Conservation (phyloP, 2,113 vertebrate genomes). For the Limnothrissa miodon region DNA sequence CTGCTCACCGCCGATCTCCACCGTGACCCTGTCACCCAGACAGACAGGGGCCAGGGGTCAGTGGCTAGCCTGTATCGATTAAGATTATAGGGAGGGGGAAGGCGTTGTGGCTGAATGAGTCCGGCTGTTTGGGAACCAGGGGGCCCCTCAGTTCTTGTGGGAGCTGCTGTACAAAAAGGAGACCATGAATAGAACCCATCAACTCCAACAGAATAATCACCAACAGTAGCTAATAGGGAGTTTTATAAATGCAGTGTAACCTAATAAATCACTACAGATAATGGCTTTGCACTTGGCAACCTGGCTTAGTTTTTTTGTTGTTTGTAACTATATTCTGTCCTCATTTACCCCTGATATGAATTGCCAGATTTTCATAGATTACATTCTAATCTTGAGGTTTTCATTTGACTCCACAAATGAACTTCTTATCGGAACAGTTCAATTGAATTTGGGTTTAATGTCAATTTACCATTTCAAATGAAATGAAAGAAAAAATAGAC, state of each 20-base stretch:
- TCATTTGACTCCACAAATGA: neutral
- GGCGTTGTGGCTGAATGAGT: neutral
- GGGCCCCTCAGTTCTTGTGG: neutral
- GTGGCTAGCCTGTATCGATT: slow-evolving; percentile 12
- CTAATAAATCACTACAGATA: neutral
- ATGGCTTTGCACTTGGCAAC: neutral
- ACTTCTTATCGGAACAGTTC: neutral
- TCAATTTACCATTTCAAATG: neutral
- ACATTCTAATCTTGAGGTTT: neutral
- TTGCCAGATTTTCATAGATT: neutral
- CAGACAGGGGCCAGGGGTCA: neutral
- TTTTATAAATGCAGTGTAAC: neutral
- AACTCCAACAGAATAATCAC: neutral
- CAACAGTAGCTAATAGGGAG: neutral
- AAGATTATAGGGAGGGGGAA: neutral
- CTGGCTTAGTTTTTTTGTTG: neutral
- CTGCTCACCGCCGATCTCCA: neutral
- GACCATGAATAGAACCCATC: neutral
- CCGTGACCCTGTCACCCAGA: neutral
- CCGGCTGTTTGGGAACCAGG: neutral
- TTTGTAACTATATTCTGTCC: neutral
- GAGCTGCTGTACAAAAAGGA: neutral
- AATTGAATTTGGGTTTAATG: neutral
- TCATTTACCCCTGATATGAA: neutral
- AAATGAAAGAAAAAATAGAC: neutral